Conservation (phyloP, 2,113 vertebrate genomes). For the Chionomys nivalis region DNA sequence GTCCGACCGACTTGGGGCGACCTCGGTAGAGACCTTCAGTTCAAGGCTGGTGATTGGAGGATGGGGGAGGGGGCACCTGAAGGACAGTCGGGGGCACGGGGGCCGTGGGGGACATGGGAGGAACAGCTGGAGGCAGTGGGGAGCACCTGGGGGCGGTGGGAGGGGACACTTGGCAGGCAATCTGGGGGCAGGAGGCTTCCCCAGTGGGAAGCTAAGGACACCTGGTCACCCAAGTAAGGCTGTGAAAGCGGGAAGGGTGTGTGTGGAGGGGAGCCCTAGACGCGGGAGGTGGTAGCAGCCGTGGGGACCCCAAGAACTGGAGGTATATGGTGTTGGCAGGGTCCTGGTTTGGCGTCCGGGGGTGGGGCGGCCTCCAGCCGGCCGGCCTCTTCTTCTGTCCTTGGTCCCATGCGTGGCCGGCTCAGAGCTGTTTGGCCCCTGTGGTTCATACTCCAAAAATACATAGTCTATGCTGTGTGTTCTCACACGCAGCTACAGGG, state of each 20-base stretch:
- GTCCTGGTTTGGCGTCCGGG: constrained; percentile 33
- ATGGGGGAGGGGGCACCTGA: background rate
- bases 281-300: background rate
- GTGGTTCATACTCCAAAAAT: constrained; percentile 85
- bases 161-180: background rate
- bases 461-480: constrained; percentile 76
- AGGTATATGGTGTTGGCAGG: constrained; percentile 74
- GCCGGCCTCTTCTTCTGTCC: constrained; percentile 70
- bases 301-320: constrained; percentile 53
- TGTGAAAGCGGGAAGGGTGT: constrained; percentile 24
- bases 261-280: background rate
- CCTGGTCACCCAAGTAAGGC: constrained; percentile 78
- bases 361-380: constrained; percentile 46
- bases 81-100: background rate
- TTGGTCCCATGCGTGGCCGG: constrained; percentile 71
- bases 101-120: too few relatives aligned
- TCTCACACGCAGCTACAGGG: constrained; percentile 73
- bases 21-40: constrained; percentile 59
- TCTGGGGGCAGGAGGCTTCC: background rate
- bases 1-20: background rate
- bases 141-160: constrained; percentile 48
- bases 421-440: constrained; percentile 85
- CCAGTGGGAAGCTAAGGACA: constrained; percentile 74
- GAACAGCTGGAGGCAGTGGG: background rate
- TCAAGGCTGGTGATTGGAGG: constrained; percentile 79